Evolutionary conservation across 2,113 vertebrate species (phyloP).

Genomic region (Climacteris rufus): DNA sequence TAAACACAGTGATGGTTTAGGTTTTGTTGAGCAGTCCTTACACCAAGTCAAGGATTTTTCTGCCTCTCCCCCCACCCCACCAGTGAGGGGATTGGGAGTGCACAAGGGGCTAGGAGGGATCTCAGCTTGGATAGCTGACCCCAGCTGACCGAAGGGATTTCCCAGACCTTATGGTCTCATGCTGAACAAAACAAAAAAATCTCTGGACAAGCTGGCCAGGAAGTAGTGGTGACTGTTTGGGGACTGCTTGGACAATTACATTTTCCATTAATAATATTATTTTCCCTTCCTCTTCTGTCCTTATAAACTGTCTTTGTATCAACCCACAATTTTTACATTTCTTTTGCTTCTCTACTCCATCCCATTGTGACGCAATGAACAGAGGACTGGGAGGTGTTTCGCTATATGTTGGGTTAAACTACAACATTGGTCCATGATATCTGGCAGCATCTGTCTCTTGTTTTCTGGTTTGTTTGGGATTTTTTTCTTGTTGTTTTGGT

Average conservation of each 20-base stretch:
- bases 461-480: neutral
- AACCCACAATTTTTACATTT: neutral
- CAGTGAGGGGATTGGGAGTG: rapidly evolving
- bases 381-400: neutral
- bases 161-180: neutral
- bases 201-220: neutral
- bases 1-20: neutral
- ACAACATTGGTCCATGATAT: neutral
- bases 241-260: neutral
- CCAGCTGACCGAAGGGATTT: rapidly evolving
- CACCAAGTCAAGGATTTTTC: neutral
- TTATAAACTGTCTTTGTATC: neutral
- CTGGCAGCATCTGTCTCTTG: neutral
- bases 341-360: neutral
- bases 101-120: neutral
- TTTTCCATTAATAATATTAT: neutral
- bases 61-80: neutral
- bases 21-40: neutral
- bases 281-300: neutral
- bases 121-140: neutral
- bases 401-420: neutral
- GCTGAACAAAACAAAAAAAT: neutral
- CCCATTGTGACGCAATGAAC: neutral
- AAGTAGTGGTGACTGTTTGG: neutral
- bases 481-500: neutral